phyloP scores from a whole-genome alignment of 2,113 vertebrate genomes.

The Sinocyclocheilus anophthalmus region DNA sequence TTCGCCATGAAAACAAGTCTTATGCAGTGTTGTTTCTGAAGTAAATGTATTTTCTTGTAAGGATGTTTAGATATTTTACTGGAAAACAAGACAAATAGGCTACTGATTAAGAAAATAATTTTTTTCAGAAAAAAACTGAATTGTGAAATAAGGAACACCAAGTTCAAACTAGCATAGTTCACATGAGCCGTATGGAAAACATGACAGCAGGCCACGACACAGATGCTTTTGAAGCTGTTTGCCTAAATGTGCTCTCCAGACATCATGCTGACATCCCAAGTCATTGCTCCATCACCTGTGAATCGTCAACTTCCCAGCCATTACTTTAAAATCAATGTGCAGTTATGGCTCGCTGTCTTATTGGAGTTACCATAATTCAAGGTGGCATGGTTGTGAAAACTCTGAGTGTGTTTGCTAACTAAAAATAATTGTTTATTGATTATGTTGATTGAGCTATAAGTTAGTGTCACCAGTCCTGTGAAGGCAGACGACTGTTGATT shows the following conservation, averaged over 20 bases:
- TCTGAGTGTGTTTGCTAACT: slow-evolving; percentile 43
- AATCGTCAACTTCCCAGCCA: not conserved
- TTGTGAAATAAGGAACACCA: not conserved
- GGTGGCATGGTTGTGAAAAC: slow-evolving; percentile 15
- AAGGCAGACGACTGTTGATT: not conserved
- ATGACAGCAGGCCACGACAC: not conserved
- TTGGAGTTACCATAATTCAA: slow-evolving; percentile 36
- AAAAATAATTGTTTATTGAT: slow-evolving; percentile 55
- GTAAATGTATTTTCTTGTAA: not conserved
- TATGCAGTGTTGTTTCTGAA: not conserved
- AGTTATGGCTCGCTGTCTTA: slow-evolving; percentile 6
- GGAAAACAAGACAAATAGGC: not conserved
- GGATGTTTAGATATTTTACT: not conserved
- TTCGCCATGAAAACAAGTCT: not conserved
- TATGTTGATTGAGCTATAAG: slow-evolving; percentile 30
- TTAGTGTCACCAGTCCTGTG: not conserved
- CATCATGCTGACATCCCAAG: not conserved
- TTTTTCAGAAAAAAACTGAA: not conserved
- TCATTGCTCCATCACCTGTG: not conserved
- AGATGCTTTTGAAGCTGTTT: not conserved
- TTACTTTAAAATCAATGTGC: slow-evolving; percentile 12
- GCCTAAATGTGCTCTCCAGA: not conserved
- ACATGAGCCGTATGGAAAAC: not conserved
- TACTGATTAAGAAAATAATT: not conserved
- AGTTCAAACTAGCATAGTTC: not conserved